A percentile compares a stretch with the other conserved stretches of the same genome.
phyloP scores from a whole-genome alignment of 1,140 invertebrate species.

The Pemphigus obesinymphae region DNA sequence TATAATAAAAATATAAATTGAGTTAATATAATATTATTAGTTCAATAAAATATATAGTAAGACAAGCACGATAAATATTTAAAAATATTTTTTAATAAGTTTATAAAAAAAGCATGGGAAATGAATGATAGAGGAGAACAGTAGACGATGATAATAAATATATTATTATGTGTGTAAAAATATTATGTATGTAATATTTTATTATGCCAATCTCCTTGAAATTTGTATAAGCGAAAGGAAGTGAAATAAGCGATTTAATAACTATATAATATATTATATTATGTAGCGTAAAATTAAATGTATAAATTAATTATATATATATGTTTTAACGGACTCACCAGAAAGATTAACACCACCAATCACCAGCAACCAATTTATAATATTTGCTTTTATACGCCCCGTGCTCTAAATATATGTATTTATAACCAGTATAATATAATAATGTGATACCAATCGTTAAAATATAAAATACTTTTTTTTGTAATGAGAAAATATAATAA shows the following conservation, averaged over 20 bases:
- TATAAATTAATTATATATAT: conserved; percentile 27
- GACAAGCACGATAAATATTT: no score
- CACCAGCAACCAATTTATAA: conserved; percentile 39
- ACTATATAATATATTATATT: no score
- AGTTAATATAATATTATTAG: not conserved
- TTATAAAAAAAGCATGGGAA: no score
- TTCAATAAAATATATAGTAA: no score
- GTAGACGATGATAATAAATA: no score
- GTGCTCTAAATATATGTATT: conserved; percentile 36
- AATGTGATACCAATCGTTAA: conserved; percentile 35
- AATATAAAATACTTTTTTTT: conserved; percentile 8
- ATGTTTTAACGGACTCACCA: conserved; percentile 36
- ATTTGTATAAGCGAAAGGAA: conserved; percentile 13
- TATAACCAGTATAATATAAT: not conserved
- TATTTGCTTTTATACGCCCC: conserved; percentile 37
- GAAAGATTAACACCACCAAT: conserved; percentile 39
- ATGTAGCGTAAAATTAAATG: not conserved
- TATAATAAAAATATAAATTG: not conserved
- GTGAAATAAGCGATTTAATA: conserved; percentile 17
- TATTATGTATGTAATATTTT: no score
- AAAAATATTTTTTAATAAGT: no score
- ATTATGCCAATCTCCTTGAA: not conserved
- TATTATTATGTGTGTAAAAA: no score
- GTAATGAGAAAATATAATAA: not conserved
- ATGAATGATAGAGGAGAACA: no score